Percentiles rank a stretch among this genome's conserved stretches.
Evolutionary conservation across 2,113 vertebrate genomes (phyloP).

Genomic region (Uria lomvia): DNA sequence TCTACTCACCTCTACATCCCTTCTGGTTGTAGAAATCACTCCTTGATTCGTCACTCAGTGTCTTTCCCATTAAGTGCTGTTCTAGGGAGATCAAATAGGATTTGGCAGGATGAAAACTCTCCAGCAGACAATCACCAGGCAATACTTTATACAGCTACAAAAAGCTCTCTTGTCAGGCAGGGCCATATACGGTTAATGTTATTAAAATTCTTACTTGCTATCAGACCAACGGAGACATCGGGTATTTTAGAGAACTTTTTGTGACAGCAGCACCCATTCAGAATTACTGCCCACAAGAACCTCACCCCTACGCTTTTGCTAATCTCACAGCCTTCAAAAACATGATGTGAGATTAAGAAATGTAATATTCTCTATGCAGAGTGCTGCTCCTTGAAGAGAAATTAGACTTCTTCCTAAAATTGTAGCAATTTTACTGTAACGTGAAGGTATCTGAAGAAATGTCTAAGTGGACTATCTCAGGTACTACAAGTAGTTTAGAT

Average conservation of each 20-base stretch:
- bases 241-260: not conserved
- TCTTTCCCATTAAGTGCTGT: conserved; percentile 18
- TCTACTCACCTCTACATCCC: not conserved
- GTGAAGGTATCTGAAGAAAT: not conserved
- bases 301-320: not conserved
- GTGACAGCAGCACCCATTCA: not conserved
- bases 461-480: not conserved
- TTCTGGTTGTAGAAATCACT: not conserved
- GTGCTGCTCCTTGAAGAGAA: not conserved
- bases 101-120: conserved; percentile 14
- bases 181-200: not conserved
- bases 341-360: not conserved
- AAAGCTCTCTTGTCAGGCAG: not conserved
- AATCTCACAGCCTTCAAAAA: not conserved
- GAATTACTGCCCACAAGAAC: not conserved
- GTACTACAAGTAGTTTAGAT: not conserved
- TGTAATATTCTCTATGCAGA: not conserved
- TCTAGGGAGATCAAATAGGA: conserved; percentile 27
- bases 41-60: not conserved
- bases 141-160: not conserved
- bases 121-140: not conserved
- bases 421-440: not conserved
- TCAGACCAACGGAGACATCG: not conserved
- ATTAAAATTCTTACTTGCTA: not conserved
- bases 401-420: not conserved